phyloP scores from a whole-genome alignment of 2,797 vertebrate species.

The Neomorphus geoffroyi region DNA sequence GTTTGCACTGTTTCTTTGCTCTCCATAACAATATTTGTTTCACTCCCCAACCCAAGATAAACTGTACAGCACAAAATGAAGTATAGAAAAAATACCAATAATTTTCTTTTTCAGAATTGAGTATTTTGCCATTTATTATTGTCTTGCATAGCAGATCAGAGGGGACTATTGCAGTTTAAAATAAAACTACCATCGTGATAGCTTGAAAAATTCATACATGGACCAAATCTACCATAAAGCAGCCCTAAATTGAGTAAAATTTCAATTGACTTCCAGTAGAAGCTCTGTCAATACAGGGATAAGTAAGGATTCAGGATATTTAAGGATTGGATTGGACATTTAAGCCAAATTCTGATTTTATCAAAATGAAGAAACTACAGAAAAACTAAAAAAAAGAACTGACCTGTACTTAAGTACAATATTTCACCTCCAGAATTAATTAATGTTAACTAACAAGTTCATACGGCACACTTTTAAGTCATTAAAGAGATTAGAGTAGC shows the following conservation, averaged over 20 bases:
- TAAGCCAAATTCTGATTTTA: background rate
- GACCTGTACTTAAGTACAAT: background rate
- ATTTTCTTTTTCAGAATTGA: background rate
- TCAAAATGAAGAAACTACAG: background rate
- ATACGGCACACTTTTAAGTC: background rate
- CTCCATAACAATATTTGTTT: conserved; percentile 54
- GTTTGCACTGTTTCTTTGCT: conserved; percentile 52
- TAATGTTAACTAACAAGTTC: background rate
- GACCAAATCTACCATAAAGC: background rate
- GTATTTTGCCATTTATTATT: background rate
- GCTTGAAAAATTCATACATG: background rate
- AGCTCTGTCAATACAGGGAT: background rate
- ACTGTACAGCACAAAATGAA: background rate
- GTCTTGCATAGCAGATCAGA: background rate
- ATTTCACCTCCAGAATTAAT: background rate
- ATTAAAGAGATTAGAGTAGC: background rate
- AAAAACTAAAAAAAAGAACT: background rate
- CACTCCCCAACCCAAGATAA: background rate
- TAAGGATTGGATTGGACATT: too few species aligned
- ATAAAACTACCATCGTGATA: background rate
- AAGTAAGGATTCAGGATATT: background rate
- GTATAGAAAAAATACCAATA: background rate
- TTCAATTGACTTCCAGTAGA: background rate
- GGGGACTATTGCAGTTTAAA: background rate
- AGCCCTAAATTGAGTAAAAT: background rate